These are phyloP conservation scores for Tetanocera ferruginea DNA, from an alignment of 2,888 invertebrate species.

Conservation along the genomic window DNA sequence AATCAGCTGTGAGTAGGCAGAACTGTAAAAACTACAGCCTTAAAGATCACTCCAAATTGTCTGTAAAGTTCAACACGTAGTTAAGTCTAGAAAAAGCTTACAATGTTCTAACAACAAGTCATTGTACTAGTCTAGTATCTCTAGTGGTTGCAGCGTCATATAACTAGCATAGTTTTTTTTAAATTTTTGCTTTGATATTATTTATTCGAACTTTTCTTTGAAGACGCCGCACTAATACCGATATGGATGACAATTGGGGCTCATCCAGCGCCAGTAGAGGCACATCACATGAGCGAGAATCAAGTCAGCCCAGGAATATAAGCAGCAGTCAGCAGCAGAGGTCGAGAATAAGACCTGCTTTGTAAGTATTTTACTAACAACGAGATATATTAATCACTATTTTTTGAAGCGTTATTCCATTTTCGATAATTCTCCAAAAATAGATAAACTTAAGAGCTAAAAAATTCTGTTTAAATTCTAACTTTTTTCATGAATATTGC, in stretches of 20 bases:
- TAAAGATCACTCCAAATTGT: conserved; percentile 25
- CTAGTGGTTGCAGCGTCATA: too few species aligned
- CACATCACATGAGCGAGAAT: conserved; percentile 61
- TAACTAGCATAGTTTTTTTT: too few species aligned
- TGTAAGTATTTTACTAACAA: conserved; percentile 46
- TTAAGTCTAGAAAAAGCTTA: background rate
- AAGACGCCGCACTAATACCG: conserved; percentile 57
- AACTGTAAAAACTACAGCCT: background rate
- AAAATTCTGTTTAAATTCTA: too few species aligned
- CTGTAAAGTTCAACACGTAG: background rate
- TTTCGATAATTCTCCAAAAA: background rate
- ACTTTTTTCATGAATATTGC: too few species aligned
- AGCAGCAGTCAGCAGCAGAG: conserved; percentile 55
- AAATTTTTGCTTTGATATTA: too few species aligned
- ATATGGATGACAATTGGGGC: conserved; percentile 61
- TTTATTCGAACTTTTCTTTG: conserved; percentile 23
- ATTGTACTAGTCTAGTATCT: too few species aligned
- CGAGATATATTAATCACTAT: background rate
- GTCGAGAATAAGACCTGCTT: conserved; percentile 26
- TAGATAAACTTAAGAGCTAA: too few species aligned
- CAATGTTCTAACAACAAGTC: background rate
- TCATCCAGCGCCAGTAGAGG: conserved; percentile 63
- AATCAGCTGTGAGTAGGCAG: conserved; percentile 59
- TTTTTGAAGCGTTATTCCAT: background rate
- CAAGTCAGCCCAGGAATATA: conserved; percentile 54